Conservation (phyloP, 2,888 invertebrate genomes). For the Ashinkailepas kermadecensis region DNA sequence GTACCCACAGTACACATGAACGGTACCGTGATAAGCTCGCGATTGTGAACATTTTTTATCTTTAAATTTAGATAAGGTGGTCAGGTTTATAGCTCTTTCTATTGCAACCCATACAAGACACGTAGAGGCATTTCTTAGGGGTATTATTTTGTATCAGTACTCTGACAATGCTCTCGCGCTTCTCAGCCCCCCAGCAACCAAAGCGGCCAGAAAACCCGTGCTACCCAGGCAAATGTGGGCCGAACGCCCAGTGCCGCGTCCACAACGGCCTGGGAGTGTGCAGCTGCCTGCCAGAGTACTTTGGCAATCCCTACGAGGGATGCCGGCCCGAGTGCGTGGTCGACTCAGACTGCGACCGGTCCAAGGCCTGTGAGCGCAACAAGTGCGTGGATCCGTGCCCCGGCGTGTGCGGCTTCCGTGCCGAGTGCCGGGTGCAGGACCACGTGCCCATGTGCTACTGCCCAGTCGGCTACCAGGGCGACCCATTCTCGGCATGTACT, state of each 20-base stretch:
- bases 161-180: too few relatives aligned
- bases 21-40: too few relatives aligned
- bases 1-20: too few relatives aligned
- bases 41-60: too few relatives aligned
- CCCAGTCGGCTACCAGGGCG: constrained; percentile 64
- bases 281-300: constrained; percentile 64
- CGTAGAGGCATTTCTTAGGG: too few relatives aligned
- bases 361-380: constrained; percentile 71
- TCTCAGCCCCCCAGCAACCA: too few relatives aligned
- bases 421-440: constrained; percentile 63
- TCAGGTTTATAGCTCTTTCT: too few relatives aligned
- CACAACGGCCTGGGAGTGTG: constrained; percentile 66
- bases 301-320: constrained; percentile 61
- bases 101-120: too few relatives aligned
- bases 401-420: constrained; percentile 63
- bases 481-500: constrained; percentile 56
- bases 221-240: constrained; percentile 52
- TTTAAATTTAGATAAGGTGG: too few relatives aligned
- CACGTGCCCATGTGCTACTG: constrained; percentile 66
- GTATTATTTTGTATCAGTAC: too few relatives aligned
- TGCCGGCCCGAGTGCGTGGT: constrained; percentile 46
- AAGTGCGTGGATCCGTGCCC: constrained; percentile 66
- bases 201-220: constrained; percentile 23
- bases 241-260: constrained; percentile 63
- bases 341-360: constrained; percentile 58